Evolutionary conservation across 2,888 invertebrate genomes (phyloP).

Genomic region (Dexiosoma caninum): DNA sequence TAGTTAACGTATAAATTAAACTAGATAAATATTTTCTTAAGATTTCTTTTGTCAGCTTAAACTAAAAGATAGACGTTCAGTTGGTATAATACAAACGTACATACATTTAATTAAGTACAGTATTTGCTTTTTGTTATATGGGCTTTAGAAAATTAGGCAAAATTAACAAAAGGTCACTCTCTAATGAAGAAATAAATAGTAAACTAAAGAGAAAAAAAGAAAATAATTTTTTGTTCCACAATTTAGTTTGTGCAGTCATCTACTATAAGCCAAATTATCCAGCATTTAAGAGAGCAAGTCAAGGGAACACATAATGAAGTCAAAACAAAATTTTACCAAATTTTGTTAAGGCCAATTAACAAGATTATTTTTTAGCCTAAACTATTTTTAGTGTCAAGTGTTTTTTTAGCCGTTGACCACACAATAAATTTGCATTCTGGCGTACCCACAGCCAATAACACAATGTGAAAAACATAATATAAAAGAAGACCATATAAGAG

Average conservation of each 20-base stretch:
- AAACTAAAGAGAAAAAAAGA: background rate
- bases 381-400: no score
- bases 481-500: no score
- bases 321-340: no score
- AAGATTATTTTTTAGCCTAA: no score
- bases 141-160: slow-evolving; percentile 28
- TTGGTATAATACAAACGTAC: no score
- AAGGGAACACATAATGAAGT: background rate
- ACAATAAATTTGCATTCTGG: slow-evolving; percentile 44
- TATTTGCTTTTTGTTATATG: background rate
- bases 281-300: background rate
- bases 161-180: slow-evolving; percentile 27
- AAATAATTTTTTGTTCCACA: background rate
- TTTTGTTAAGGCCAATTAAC: no score
- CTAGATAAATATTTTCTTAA: background rate
- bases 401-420: slow-evolving; percentile 38
- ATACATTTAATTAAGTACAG: background rate
- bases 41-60: background rate
- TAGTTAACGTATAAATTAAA: background rate
- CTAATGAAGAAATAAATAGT: background rate
- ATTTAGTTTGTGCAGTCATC: slow-evolving; percentile 4
- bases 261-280: slow-evolving; percentile 38
- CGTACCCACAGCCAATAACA: no score
- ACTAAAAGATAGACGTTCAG: background rate
- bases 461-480: no score